phyloP scores from a whole-genome alignment of 2,113 vertebrate species.

The Elanus axillaris region DNA sequence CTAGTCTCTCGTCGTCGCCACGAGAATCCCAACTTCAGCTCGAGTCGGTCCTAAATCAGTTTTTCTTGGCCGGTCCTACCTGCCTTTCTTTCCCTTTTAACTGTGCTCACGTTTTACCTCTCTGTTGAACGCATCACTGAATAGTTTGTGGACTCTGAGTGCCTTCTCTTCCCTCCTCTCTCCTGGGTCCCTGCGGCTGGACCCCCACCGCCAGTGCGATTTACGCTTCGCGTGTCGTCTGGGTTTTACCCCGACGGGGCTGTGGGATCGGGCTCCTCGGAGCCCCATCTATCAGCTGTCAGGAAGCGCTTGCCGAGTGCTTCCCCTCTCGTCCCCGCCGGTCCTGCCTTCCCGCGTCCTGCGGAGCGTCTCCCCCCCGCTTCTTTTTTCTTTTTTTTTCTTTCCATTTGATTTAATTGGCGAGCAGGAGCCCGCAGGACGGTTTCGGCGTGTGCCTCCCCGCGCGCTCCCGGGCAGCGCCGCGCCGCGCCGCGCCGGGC shows the following conservation, averaged over 20 bases:
- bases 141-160: background rate
- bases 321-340: background rate
- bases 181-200: background rate
- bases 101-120: background rate
- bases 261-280: background rate
- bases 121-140: background rate
- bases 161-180: background rate
- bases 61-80: background rate
- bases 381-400: too few species aligned
- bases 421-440: background rate
- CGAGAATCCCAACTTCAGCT: background rate
- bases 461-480: background rate
- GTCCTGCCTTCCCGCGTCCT: background rate
- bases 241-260: background rate
- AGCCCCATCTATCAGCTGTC: conserved; percentile 7
- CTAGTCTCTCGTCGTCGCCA: background rate
- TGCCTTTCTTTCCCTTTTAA: background rate
- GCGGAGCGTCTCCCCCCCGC: background rate
- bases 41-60: background rate
- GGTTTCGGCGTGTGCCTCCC: background rate
- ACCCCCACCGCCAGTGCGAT: background rate
- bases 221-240: background rate
- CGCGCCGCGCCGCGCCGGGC: background rate
- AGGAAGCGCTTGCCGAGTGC: background rate
- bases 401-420: background rate